These are phyloP conservation scores for Scaptomyza reducta DNA, from an alignment of 2,888 invertebrate species.

Conservation along the genomic window DNA sequence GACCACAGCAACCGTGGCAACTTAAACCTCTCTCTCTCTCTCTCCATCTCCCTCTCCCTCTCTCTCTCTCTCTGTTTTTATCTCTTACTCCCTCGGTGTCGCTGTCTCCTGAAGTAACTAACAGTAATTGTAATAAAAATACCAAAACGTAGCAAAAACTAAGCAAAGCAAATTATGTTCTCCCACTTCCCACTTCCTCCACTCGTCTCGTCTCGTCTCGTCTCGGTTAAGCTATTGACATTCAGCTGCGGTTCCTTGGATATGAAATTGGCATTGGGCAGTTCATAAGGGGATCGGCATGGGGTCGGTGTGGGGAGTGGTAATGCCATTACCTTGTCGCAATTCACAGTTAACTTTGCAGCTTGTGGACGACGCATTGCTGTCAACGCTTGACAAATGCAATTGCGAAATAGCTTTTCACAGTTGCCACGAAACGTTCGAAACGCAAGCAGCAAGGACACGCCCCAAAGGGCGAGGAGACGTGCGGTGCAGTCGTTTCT, in stretches of 20 bases:
- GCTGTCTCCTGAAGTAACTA: constrained; percentile 47
- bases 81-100: background rate
- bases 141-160: constrained; percentile 77
- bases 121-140: constrained; percentile 80
- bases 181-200: background rate
- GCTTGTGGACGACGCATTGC: constrained; percentile 1
- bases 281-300: background rate
- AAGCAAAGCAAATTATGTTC: constrained; percentile 77
- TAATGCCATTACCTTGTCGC: constrained; percentile 15
- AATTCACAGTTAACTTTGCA: constrained; percentile 21
- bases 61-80: background rate
- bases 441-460: background rate
- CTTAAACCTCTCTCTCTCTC: too few species aligned
- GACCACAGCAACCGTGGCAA: constrained; percentile 57
- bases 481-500: too few species aligned
- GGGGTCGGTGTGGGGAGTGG: background rate
- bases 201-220: background rate
- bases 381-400: constrained; percentile 16
- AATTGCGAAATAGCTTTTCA: constrained; percentile 1
- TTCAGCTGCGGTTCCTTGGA: constrained; percentile 57
- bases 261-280: constrained; percentile 39
- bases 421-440: background rate
- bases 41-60: background rate
- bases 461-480: background rate
- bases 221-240: constrained; percentile 61